Evolutionary conservation across 1,140 invertebrate genomes (phyloP), one percentile per base, ranked within the genome.

Genomic region (Microvelia longipes): DNA sequence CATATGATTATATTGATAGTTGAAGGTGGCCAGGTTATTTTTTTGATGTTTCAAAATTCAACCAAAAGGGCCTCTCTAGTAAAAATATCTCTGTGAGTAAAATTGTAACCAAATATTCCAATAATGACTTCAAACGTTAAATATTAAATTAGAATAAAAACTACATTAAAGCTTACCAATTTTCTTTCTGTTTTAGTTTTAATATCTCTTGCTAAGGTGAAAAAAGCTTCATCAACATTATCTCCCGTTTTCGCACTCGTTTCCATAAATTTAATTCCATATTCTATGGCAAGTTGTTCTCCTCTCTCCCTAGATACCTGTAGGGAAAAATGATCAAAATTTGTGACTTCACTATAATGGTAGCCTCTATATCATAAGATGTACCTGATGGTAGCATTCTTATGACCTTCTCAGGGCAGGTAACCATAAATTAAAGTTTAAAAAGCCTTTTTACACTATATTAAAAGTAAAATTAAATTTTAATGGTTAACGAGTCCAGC

Each of bases 171-270:
- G 75, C 85, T 83, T 84, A 93, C 92, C 89, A 95, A 85, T 88
- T 94, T 94, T 78, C 94, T 94, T 83, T 96, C 93, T 85, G 92
- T 94, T 85, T 96, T 95, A 62, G 90, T 87, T 83, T 96, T 96
- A 75, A 96, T 96, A 80, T 95, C 93, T 77, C 91, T 87, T 28
- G 95, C 94, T 76, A 97, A 84, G 74, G 92, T 94, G 74, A 92
- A 92, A 82, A 96, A 96, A 62, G 93, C 92, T 73, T 92, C 89
- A 81, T 94, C 92, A 62, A 96, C 92, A 78, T 93, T 93, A 76
- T 92, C 90, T 80, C 91, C 93, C 29, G 90, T 87, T 82, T 94
- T 94, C 24, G 93, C 93, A 74, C 91, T 93, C 63, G 92, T 94
- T 83, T 95, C 93, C 87, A 94, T 92, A 82, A 94, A 95, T 79